A percentile compares a stretch with the other conserved stretches of the same genome.
Conservation (phyloP, 2,888 invertebrate genomes). For the Nephrocerus scutellatus region DNA sequence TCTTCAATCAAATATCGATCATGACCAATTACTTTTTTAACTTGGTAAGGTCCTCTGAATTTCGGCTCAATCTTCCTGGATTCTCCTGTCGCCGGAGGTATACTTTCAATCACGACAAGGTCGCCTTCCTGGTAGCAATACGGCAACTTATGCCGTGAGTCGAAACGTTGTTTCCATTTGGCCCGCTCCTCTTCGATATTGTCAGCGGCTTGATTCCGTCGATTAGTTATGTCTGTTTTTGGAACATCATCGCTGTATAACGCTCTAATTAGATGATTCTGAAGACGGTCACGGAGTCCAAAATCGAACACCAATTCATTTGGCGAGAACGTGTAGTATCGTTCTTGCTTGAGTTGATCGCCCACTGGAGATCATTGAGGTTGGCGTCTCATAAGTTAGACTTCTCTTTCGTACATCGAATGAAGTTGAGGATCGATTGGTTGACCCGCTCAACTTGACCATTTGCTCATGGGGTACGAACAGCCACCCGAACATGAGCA, state of each 20-base stretch:
- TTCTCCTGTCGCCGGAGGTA: conserved; percentile 17
- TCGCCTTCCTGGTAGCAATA: conserved; percentile 4
- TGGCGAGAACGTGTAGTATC: conserved; percentile 9
- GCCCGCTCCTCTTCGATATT: background rate
- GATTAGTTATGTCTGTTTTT: too few species aligned
- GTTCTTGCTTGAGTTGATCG: conserved; percentile 7
- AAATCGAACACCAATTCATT: conserved; percentile 16
- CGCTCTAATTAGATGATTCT: conserved; percentile 12
- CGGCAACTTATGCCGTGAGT: conserved; percentile 7
- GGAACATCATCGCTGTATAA: too few species aligned
- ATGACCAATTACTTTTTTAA: conserved; percentile 13
- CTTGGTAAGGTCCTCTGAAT: conserved; percentile 18
- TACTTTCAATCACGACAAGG: conserved; percentile 14
- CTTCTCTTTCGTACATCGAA: conserved; percentile 18
- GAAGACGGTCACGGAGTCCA: conserved; percentile 3
- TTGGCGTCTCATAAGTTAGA: conserved; percentile 11
- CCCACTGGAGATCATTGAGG: conserved; percentile 12
- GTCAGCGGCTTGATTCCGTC: too few species aligned
- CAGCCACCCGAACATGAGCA: too few species aligned
- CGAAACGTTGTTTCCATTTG: conserved; percentile 13
- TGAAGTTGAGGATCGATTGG: too few species aligned
- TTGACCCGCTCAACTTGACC: too few species aligned
- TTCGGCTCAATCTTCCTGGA: conserved; percentile 20
- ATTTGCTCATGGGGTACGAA: too few species aligned
- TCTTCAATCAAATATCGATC: conserved; percentile 21